Percentiles rank a stretch among this genome's conserved stretches.
Conservation (phyloP, 1,140 invertebrate genomes). For the Pemphigus obesinymphae region DNA sequence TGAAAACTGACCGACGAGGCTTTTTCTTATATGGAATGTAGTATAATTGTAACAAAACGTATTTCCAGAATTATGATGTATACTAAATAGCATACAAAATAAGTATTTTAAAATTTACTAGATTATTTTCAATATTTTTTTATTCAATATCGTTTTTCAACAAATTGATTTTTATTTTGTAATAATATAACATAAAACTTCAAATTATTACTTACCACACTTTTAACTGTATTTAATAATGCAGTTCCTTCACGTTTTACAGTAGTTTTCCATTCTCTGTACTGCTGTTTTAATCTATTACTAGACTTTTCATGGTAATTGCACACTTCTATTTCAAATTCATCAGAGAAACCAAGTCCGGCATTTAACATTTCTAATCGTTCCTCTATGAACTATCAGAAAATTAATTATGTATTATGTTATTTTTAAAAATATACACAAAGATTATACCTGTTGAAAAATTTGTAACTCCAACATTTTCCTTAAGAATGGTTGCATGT, state of each 20-base stretch:
- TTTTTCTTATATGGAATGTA: too few relatives aligned
- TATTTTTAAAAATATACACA: conserved; percentile 23
- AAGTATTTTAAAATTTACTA: too few relatives aligned
- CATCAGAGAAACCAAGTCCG: conserved; percentile 84
- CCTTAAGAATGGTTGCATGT: conserved; percentile 80
- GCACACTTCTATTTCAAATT: conserved; percentile 87
- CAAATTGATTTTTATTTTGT: too few relatives aligned
- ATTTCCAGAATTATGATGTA: too few relatives aligned
- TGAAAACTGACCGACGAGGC: too few relatives aligned
- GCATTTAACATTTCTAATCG: conserved; percentile 82
- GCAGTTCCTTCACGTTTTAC: conserved; percentile 64
- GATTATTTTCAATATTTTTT: too few relatives aligned
- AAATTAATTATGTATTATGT: too few relatives aligned
- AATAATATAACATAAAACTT: too few relatives aligned
- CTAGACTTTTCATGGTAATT: conserved; percentile 76
- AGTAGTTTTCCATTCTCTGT: conserved; percentile 66
- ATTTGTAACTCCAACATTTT: conserved; percentile 91
- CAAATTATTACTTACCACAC: conserved; percentile 57
- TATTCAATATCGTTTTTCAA: too few relatives aligned
- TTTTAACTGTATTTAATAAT: conserved; percentile 71
- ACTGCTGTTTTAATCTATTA: conserved; percentile 71
- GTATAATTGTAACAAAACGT: too few relatives aligned
- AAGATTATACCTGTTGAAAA: conserved; percentile 73
- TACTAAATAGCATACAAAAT: too few relatives aligned
- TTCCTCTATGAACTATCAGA: conserved; percentile 81